Base-by-base conservation (phyloP, 1,140 invertebrate genomes). In the Drosophila insularis region DNA sequence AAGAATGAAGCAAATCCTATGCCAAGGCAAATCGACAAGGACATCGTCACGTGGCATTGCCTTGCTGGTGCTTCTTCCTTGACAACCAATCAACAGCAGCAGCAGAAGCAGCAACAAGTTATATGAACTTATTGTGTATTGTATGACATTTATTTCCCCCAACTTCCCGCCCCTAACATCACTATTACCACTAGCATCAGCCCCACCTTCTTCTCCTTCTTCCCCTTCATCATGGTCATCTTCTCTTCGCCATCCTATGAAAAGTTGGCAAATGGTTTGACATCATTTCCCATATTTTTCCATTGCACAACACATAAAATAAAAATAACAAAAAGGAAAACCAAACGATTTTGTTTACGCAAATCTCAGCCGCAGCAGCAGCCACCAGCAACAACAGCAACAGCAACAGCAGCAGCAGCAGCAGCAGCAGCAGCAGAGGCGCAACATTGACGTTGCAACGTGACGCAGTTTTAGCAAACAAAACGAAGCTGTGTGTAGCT, bases 381-480 rank as follows among this genome's bases (percentile, higher is more conserved):
- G 27, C 64, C 61, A 11, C 23, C 63, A 58, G 63, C 60, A 43
- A 39, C 63, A 46, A 32, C 63, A 40, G 40, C 31, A 60, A n/a
- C n/a, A n/a, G n/a, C n/a, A n/a, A n/a, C 64, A 53, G 14, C 55
- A 39, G 14, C 60, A 27, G 23, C 23, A 50, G 67, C 37, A 32
- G 56, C 64, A 53, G 14, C 55, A 39, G 14, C 60, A 27, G 23
- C 23, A 50, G 67, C 37, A 32, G 56, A 54, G 27, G n/a, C 37
- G 19, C 56, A 55, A 60, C 72, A 64, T 71, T 69, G 64, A 71
- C 75, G 63, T 70, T 86, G 82, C 81, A 86, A 86, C 82, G 81
- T 86, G 81, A 86, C 82, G 81, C 82, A 87, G 81, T 79, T 86
- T 69, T 71, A 73, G 77, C 81, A 73, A 84, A 84, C 66, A 84